Conservation (phyloP, 2,797 vertebrate species). For the Ctenopoma kingsleyae region DNA sequence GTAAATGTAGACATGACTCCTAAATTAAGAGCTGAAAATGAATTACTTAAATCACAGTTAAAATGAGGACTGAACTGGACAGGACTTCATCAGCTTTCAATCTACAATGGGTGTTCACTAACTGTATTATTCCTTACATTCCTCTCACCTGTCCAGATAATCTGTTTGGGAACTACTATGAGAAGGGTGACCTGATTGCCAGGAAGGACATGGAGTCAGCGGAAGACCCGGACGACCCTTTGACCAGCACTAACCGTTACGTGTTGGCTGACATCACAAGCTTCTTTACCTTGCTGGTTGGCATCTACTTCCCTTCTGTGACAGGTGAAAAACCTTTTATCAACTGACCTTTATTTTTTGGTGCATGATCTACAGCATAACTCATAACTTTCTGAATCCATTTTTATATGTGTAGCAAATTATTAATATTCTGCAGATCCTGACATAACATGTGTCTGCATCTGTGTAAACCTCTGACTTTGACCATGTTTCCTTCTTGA, state of each 20-base stretch:
- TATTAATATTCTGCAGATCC: neutral
- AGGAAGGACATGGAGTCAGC: conserved; percentile 75
- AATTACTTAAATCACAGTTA: too few relatives aligned
- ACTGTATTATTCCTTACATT: neutral
- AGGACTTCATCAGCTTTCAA: neutral
- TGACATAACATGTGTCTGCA: neutral
- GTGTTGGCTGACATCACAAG: conserved; percentile 96
- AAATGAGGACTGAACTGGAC: too few relatives aligned
- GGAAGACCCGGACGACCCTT: conserved; percentile 73
- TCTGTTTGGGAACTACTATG: conserved; percentile 91
- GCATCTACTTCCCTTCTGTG: conserved; percentile 98
- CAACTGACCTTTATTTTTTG: neutral
- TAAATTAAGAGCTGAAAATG: too few relatives aligned
- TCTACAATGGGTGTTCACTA: neutral
- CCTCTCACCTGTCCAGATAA: conserved; percentile 86
- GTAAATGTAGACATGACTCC: too few relatives aligned
- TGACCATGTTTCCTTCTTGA: conserved; percentile 15
- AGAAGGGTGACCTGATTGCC: conserved; percentile 91
- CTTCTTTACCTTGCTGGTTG: conserved; percentile 96
- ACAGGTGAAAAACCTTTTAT: conserved; percentile 86
- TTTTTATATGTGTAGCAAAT: neutral
- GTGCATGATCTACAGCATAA: neutral
- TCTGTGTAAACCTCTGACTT: conserved; percentile 20
- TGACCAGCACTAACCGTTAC: conserved; percentile 90
- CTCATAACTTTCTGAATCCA: neutral